Percentiles rank a stretch among this genome's conserved stretches.
These are phyloP conservation scores for Neogale vison DNA, from an alignment of 2,113 vertebrate genomes.

Conservation along the genomic window DNA sequence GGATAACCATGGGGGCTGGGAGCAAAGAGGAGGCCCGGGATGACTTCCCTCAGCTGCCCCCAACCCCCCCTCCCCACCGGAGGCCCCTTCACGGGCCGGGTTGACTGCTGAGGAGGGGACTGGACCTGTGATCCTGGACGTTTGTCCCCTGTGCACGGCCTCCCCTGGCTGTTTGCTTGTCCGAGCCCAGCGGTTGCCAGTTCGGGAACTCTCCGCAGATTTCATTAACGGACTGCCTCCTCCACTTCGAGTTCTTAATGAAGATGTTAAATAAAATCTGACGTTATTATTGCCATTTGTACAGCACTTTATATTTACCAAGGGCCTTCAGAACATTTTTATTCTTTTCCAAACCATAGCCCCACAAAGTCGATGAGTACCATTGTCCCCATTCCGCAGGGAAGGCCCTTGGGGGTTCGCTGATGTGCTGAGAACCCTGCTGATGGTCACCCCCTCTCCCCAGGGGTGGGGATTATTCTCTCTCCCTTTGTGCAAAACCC, in stretches of 20 bases:
- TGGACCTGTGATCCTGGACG: not conserved
- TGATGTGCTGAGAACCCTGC: not conserved
- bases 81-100: too few species aligned
- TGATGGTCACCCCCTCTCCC: not conserved
- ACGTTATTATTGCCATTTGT: conserved; percentile 57
- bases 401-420: not conserved
- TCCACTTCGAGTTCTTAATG: conserved; percentile 62
- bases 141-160: fast-evolving
- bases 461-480: not conserved
- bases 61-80: fast-evolving
- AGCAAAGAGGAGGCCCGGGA: not conserved
- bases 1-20: not conserved
- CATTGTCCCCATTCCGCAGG: not conserved
- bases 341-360: conserved; percentile 39
- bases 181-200: not conserved
- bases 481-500: not conserved
- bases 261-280: conserved; percentile 74
- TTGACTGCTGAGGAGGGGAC: not conserved
- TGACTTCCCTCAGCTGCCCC: not conserved
- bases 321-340: conserved; percentile 52
- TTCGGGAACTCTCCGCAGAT: conserved; percentile 46
- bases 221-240: conserved; percentile 59
- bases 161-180: conserved; percentile 28
- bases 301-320: conserved; percentile 54
- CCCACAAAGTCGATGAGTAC: not conserved